Evolutionary conservation across 1,140 invertebrate genomes (phyloP), one percentile per base, ranked within the genome.

Genomic region (Eulimnadia texana): DNA sequence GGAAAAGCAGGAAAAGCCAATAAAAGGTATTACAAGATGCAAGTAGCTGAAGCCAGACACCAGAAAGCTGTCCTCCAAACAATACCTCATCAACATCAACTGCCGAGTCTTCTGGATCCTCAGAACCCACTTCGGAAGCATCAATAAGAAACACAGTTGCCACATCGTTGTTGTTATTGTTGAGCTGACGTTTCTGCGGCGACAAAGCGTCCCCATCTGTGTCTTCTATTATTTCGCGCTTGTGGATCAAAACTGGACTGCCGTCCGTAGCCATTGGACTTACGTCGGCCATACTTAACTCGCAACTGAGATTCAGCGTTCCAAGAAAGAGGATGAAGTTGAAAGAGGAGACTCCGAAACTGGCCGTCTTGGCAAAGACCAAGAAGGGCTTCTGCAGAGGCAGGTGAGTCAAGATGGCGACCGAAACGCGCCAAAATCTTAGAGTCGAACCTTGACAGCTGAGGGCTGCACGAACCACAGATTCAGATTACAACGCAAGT

Each of bases 131-230:
- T 57, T 57, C 55, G 1, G 55, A 57, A 20, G 55, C 33, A 33
- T 57, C 55, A 62, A 73, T 72, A 53, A 81, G 72, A 13, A 80
- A 79, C 66, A 82, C 80, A 3, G 73, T 72, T 19, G 81, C 79
- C 66, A 80, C 78, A 68, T 80, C 79, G 67, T 79, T 79, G 68
- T 78, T 77, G 58, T 47, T 66, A 60, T 49, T 65, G 52, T 62
- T 66, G 62, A 61, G 64, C 49, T 73, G 70, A 64, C 74, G 67
- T 68, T 77, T 77, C 67, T 77, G 70, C 11, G 74, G 71, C 49
- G 68, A 71, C 2, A 78, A 65, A 54, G 74, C 73, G 49, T 75
- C 72, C 33, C 70, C 72, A 51, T 73, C 73, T 3, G 69, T 70
- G 63, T 74, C 69, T 69, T 70, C 63, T 23, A 57, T 27, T 20